A percentile compares a stretch with the other conserved stretches of the same genome.
These are phyloP conservation scores for Baryphthengus martii DNA, from an alignment of 2,113 vertebrate species.

Conservation along the genomic window DNA sequence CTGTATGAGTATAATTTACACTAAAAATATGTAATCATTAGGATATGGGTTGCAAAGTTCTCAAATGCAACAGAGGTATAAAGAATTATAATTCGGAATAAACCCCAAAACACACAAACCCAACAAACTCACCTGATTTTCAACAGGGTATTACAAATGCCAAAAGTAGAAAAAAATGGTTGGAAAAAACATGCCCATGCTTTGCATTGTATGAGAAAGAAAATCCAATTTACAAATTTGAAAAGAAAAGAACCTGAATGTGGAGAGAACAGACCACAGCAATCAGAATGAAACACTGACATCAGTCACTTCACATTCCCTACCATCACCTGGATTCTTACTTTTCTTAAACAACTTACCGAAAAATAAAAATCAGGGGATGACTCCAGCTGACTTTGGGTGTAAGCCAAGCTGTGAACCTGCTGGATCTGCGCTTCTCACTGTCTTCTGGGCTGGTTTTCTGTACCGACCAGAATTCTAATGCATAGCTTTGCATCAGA, in stretches of 20 bases:
- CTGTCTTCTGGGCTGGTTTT: background rate
- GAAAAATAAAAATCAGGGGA: background rate
- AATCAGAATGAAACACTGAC: background rate
- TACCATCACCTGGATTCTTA: no score
- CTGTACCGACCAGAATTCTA: fast-evolving
- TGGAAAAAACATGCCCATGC: background rate
- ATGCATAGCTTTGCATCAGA: fast-evolving
- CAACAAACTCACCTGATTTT: background rate
- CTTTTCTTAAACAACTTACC: fast-evolving
- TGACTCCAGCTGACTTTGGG: background rate
- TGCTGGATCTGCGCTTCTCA: background rate
- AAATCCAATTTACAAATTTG: background rate
- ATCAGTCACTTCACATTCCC: background rate
- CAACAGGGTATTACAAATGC: background rate
- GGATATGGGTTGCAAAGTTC: background rate
- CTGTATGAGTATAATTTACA: background rate
- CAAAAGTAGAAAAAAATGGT: background rate
- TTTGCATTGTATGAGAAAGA: background rate
- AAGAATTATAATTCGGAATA: background rate
- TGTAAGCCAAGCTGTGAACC: background rate
- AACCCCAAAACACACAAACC: fast-evolving
- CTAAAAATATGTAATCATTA: background rate
- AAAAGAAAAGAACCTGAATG: background rate
- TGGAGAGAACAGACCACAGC: background rate
- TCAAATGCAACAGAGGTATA: background rate